Evolutionary conservation across 1,140 invertebrate genomes (phyloP), one percentile per base, ranked within the genome.

Genomic region (Diploscapter pachys): DNA sequence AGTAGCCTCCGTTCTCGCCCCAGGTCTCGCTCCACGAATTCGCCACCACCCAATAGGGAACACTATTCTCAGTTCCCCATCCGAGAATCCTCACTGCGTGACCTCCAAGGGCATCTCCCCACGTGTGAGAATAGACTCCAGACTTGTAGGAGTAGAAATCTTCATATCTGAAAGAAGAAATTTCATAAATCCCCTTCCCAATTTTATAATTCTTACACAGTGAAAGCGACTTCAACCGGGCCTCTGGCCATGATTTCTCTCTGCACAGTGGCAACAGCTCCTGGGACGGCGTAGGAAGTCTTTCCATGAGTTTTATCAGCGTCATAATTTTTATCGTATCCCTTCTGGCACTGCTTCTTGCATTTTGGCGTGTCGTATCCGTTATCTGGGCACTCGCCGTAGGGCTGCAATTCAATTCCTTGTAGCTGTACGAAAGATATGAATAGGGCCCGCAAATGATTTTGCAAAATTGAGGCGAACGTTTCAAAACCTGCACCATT

Each of bases 291-390:
- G 66, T 68, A 68, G 51, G n/a, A 59, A 59, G 57, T 31, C 53
- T 52, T 11, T 66, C 72, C 72, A 31, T 57, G 67, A 57, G 65
- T 63, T 52, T 73, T 73, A 51, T 73, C 72, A 55, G 65, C 55
- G n/a, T 53, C 31, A 62, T 73, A 73, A 5, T 63, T 53, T 59
- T 63, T 73, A 11, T 53, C 8, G 54, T 73, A 73, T 51, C 72
- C 72, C 9, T 53, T 59, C 55, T 73, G 63, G 55, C 72, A 73
- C 11, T 13, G 50, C 53, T 54, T 13, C 9, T 51, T 57, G 72
- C 72, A 73, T 5, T 53, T 8, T 63, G 72, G 72, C 50, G 71
- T 72, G 52, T 63, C 56, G 50, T 54, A 72, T 9, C 31, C 31
- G 2, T 59, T 2, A 31, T 65, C 63, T 31, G 6, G 63, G 2